These are phyloP conservation scores for Portevinia maculata DNA, from an alignment of 2,888 invertebrate species.

Conservation along the genomic window DNA sequence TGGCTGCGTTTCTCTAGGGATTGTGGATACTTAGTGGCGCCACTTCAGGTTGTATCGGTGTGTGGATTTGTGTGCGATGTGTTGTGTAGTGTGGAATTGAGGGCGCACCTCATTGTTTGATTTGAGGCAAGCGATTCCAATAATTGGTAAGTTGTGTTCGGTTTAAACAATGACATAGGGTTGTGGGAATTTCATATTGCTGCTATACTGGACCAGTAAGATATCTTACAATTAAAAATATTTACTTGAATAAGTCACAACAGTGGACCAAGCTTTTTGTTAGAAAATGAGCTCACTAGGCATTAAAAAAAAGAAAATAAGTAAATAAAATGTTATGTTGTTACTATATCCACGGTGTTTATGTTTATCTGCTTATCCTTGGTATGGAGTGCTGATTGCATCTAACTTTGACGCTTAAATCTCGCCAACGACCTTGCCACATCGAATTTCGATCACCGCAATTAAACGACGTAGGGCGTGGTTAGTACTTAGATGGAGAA, in stretches of 20 bases:
- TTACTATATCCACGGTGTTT: too few relatives aligned
- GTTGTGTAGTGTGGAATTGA: conserved; percentile 51
- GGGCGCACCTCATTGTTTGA: conserved; percentile 50
- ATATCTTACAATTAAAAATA: conserved; percentile 27
- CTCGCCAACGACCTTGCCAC: too few relatives aligned
- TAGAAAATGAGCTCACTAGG: not conserved
- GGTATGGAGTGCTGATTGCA: too few relatives aligned
- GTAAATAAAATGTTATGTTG: too few relatives aligned
- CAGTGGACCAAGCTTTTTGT: not conserved
- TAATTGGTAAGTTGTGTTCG: conserved; percentile 57
- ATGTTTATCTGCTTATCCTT: too few relatives aligned
- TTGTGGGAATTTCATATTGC: conserved; percentile 18
- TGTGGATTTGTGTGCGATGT: conserved; percentile 7
- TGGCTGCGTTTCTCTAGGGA: conserved; percentile 47
- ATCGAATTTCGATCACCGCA: too few relatives aligned
- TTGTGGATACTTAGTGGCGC: conserved; percentile 60
- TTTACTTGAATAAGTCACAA: not conserved
- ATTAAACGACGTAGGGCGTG: too few relatives aligned
- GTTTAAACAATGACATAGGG: conserved; percentile 35
- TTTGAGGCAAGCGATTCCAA: conserved; percentile 56
- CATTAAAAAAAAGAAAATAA: too few relatives aligned
- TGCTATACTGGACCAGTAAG: not conserved
- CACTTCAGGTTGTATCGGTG: conserved; percentile 59
- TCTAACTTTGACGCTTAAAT: too few relatives aligned
- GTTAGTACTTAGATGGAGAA: too few relatives aligned